A percentile compares a stretch with the other conserved stretches of the same genome.
Conservation (phyloP, 2,797 vertebrate genomes). For the Linurgus olivaceus region DNA sequence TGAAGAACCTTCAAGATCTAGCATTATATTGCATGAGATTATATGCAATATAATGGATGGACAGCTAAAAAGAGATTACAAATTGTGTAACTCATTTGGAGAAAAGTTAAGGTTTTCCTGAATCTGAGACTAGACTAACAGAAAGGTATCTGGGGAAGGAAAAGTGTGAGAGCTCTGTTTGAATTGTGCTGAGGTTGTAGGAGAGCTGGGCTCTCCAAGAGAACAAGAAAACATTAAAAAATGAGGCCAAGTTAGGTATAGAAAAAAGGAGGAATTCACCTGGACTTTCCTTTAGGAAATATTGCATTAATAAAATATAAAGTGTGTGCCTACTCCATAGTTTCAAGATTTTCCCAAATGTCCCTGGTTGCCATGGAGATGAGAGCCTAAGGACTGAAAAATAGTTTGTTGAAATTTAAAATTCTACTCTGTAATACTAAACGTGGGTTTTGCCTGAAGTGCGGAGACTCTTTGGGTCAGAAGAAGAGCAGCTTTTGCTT, state of each 20-base stretch:
- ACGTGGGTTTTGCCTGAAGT: not conserved
- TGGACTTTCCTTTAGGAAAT: not conserved
- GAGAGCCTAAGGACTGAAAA: not conserved
- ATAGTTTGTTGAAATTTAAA: slow-evolving; percentile 22
- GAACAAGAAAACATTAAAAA: not conserved
- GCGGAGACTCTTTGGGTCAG: not conserved
- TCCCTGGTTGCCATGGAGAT: slow-evolving; percentile 34
- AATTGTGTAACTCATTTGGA: not conserved
- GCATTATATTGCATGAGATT: not conserved
- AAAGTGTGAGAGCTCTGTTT: not conserved
- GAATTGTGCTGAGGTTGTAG: not conserved
- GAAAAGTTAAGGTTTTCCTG: not conserved
- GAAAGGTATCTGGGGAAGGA: not conserved
- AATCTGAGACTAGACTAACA: not conserved
- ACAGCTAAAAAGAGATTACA: not conserved
- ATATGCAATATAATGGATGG: rapidly evolving
- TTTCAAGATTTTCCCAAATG: slow-evolving; percentile 6
- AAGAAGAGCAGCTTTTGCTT: not conserved
- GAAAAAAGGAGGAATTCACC: not conserved
- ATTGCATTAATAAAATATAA: slow-evolving; percentile 31
- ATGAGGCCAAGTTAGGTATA: not conserved
- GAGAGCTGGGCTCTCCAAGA: not conserved
- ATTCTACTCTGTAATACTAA: not conserved
- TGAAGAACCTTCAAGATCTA: not conserved
- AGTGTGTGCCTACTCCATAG: not conserved